Base-by-base conservation (phyloP, 2,888 invertebrate genomes). In the Lysandra coridon region DNA sequence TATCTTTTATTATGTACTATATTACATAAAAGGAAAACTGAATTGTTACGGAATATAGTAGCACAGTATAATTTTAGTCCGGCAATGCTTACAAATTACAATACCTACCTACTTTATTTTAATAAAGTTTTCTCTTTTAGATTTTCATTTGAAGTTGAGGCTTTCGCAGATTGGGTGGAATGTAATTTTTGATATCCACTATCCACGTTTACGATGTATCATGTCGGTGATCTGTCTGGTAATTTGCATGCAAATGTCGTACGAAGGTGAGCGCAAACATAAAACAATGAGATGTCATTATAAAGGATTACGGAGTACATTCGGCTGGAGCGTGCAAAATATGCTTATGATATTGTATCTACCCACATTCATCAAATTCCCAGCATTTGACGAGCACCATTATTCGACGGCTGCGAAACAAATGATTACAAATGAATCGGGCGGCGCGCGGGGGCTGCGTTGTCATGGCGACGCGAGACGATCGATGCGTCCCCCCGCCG, bases 401-500 rank as follows among this genome's bases (percentile, higher is more conserved):
- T 91, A 92, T 93, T 90, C 90, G 91, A 90, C 87, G 88, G 89
- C 88, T 87, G 89, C 90, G 92, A 94, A 94, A 93, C 94, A 94
- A 94, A 94, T 93, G 94, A 93, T 94, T 92, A 94, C 94, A 94
- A 94, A 93, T 93, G 93, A 92, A 92, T 91, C 88, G 87, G 89
- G 83, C 85, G 86, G 84, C 83, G 87, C 80, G 85, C 83, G 84
- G 85, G 85, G 85, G 83, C 85, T 80, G 85, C 88, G 92, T 93
- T 86, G 88, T 86, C 89, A 91, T 91, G 88, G 89, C 87, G 86
- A 92, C 92, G 87, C 85, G 91, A 91, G 93, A 92, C 93, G 93
- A 94, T 94, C 94, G 93, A 94, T 94, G 90, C 87, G 83, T 84
- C 84, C 86, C 82, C 83, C 49, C 23, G 49, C 75, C 75, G 75